Conservation (phyloP, 1,140 invertebrate species). For the Aphis gossypii region DNA sequence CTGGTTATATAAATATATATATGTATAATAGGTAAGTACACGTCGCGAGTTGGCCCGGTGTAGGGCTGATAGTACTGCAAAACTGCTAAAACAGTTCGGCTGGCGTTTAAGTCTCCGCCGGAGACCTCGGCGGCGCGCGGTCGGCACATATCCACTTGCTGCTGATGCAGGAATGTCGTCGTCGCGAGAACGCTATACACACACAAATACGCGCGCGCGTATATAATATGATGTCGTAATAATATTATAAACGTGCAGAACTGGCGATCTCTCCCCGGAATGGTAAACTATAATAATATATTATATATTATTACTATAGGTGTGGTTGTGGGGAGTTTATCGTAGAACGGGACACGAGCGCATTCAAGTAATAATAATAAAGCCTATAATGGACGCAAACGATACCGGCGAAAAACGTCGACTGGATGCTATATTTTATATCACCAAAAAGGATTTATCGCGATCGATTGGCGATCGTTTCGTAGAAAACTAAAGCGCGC, state of each 20-base stretch:
- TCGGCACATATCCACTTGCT: background rate
- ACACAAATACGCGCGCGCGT: background rate
- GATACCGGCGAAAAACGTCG: background rate
- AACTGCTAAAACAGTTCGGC: background rate
- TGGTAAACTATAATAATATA: slow-evolving; percentile 13
- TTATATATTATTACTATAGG: background rate
- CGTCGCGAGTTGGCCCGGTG: background rate
- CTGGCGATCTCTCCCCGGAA: background rate
- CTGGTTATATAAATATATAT: background rate
- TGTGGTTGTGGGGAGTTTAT: background rate
- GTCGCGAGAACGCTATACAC: background rate
- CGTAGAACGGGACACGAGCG: background rate
- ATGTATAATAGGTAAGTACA: background rate
- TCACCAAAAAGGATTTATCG: background rate
- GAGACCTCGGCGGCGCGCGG: background rate
- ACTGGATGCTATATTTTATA: background rate
- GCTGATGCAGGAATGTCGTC: background rate
- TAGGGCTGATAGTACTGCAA: background rate
- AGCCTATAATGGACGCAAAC: background rate
- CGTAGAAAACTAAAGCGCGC: background rate
- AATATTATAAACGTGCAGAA: slow-evolving; percentile 1
- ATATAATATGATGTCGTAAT: background rate
- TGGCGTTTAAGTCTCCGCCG: background rate
- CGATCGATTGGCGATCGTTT: background rate
- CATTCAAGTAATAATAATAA: background rate